phyloP scores from a whole-genome alignment of 2,797 vertebrate genomes.

The Siniperca obscura region DNA sequence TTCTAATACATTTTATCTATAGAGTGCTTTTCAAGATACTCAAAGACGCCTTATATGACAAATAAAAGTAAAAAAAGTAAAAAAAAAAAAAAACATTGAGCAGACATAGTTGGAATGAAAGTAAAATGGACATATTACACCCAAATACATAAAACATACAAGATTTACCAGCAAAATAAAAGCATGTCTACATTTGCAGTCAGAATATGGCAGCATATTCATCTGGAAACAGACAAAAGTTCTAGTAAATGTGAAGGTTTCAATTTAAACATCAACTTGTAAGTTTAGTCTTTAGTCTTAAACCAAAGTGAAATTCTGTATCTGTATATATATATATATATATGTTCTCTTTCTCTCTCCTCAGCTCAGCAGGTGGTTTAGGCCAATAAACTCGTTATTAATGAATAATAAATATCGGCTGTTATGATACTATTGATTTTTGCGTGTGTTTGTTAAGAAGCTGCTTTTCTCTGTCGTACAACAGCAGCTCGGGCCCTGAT shows the following conservation, averaged over 20 bases:
- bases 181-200: rapidly evolving
- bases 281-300: background rate
- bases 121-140: background rate
- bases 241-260: background rate
- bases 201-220: background rate
- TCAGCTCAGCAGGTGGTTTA: constrained; percentile 80
- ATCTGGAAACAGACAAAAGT: background rate
- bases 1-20: background rate
- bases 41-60: background rate
- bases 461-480: constrained; percentile 77
- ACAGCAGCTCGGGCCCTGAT: constrained; percentile 57
- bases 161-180: background rate
- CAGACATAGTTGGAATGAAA: background rate
- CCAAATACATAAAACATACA: background rate
- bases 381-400: constrained; percentile 78
- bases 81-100: background rate
- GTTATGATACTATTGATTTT: constrained; percentile 88
- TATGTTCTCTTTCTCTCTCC: too few relatives aligned
- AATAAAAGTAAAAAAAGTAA: too few relatives aligned
- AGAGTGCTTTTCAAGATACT: background rate
- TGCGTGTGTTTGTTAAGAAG: constrained; percentile 83
- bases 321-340: background rate
- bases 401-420: constrained; percentile 88
- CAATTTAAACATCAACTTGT: background rate
- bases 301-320: background rate